A percentile compares a stretch with the other conserved stretches of the same genome.
Conservation (phyloP, 2,113 vertebrate species). For the Psophia crepitans region DNA sequence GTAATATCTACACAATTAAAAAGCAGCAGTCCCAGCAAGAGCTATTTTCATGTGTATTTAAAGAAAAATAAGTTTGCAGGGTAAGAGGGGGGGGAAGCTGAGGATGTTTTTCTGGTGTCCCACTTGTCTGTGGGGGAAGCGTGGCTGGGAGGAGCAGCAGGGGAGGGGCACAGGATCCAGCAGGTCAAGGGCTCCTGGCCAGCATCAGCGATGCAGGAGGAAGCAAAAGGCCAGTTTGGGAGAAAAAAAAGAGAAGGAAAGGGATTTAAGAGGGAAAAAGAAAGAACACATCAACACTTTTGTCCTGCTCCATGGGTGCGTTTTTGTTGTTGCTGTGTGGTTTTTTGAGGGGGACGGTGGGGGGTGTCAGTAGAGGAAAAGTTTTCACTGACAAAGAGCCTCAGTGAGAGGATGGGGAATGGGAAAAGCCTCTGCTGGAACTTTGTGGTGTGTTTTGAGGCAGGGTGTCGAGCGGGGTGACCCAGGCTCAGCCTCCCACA, state of each 20-base stretch:
- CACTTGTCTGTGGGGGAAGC: neutral
- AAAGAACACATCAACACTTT: neutral
- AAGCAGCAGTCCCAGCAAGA: neutral
- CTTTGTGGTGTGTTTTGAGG: neutral
- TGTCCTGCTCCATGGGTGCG: neutral
- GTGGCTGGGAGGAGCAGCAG: neutral
- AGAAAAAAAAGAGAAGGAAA: neutral
- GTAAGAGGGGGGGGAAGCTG: neutral
- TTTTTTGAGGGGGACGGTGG: too few species aligned
- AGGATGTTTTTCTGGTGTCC: neutral
- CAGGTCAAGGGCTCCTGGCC: neutral
- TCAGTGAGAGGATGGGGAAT: neutral
- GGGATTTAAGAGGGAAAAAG: neutral
- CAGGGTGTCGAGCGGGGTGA: neutral
- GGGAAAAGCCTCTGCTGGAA: neutral
- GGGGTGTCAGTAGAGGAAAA: neutral
- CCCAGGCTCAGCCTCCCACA: neutral
- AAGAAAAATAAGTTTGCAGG: neutral
- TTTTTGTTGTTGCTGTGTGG: too few species aligned
- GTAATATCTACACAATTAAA: slow-evolving; percentile 47
- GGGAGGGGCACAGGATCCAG: accelerated
- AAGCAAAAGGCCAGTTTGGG: neutral
- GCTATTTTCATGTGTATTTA: neutral
- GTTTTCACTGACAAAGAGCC: neutral
- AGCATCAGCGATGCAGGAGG: neutral